Percentiles rank a stretch among this genome's conserved stretches.
Evolutionary conservation across 2,888 invertebrate genomes (phyloP).

Genomic region (Caenorhabditis japonica): DNA sequence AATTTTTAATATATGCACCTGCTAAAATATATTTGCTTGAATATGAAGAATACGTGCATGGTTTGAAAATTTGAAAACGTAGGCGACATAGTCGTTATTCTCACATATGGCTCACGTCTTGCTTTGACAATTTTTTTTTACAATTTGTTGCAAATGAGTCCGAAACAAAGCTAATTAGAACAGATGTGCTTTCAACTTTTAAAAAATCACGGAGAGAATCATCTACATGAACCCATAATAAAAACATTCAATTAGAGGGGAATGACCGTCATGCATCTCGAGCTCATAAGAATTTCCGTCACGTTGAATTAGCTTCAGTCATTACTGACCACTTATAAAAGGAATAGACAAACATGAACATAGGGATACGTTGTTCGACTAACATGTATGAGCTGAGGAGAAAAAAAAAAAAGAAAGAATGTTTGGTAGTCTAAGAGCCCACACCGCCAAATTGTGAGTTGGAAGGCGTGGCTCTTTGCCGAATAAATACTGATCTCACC

Average conservation of each 20-base stretch:
- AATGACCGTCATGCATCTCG: constrained; percentile 7
- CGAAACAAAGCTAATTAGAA: constrained; percentile 24
- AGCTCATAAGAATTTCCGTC: constrained; percentile 10
- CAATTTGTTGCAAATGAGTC: background rate
- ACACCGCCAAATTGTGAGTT: constrained; percentile 18
- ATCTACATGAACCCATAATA: background rate
- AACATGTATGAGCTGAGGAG: background rate
- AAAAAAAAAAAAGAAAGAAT: background rate
- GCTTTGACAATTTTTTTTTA: too few relatives aligned
- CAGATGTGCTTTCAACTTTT: constrained; percentile 1
- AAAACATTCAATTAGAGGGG: background rate
- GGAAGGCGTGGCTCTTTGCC: constrained; percentile 30
- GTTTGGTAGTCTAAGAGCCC: background rate
- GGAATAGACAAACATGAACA: too few relatives aligned
- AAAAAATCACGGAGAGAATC: background rate
- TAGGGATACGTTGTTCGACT: background rate
- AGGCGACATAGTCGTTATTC: too few relatives aligned
- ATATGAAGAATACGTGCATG: too few relatives aligned
- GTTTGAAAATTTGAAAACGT: too few relatives aligned
- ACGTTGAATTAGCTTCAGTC: constrained; percentile 38
- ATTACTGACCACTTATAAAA: constrained; percentile 20
- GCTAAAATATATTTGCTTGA: too few relatives aligned
- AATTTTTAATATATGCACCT: too few relatives aligned
- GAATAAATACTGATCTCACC: constrained; percentile 52
- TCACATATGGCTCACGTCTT: too few relatives aligned